Conservation (phyloP, 2,888 invertebrate species). For the Emmelina monodactyla region DNA sequence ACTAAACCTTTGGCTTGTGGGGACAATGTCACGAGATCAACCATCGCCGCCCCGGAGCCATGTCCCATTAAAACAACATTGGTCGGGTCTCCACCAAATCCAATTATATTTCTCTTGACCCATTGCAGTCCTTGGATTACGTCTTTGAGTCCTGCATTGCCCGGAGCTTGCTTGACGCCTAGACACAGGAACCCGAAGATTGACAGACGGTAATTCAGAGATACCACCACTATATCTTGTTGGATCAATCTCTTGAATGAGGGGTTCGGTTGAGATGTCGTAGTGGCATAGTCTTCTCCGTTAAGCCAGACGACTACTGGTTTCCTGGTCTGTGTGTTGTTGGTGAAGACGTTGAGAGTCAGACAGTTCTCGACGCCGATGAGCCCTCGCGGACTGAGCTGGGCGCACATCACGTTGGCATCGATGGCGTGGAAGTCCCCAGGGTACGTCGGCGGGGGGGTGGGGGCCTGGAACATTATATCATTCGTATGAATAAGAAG, state of each 20-base stretch:
- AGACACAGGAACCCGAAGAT: conserved; percentile 76
- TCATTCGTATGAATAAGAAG: too few relatives aligned
- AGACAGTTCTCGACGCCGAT: conserved; percentile 48
- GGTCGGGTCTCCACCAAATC: conserved; percentile 79
- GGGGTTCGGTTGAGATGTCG: conserved; percentile 21
- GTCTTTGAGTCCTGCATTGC: conserved; percentile 88
- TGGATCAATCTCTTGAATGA: conserved; percentile 68
- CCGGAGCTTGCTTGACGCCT: conserved; percentile 69
- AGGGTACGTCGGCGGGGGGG: conserved; percentile 21
- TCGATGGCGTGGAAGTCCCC: conserved; percentile 24
- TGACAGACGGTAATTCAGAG: conserved; percentile 75
- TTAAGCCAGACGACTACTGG: conserved; percentile 49
- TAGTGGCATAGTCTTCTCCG: conserved; percentile 36
- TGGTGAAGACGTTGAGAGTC: conserved; percentile 37
- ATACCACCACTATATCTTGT: conserved; percentile 69
- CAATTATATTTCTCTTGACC: conserved; percentile 74
- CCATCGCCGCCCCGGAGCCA: conserved; percentile 74
- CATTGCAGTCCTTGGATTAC: conserved; percentile 80
- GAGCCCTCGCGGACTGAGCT: conserved; percentile 34
- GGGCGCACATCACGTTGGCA: conserved; percentile 26
- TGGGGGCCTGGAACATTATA: conserved; percentile 31
- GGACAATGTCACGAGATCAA: conserved; percentile 43
- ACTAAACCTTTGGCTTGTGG: conserved; percentile 28
- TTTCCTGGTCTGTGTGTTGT: conserved; percentile 26
- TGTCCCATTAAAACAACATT: conserved; percentile 83